Base-by-base conservation (phyloP, 2,113 vertebrate species). In the Hystrix cristata region DNA sequence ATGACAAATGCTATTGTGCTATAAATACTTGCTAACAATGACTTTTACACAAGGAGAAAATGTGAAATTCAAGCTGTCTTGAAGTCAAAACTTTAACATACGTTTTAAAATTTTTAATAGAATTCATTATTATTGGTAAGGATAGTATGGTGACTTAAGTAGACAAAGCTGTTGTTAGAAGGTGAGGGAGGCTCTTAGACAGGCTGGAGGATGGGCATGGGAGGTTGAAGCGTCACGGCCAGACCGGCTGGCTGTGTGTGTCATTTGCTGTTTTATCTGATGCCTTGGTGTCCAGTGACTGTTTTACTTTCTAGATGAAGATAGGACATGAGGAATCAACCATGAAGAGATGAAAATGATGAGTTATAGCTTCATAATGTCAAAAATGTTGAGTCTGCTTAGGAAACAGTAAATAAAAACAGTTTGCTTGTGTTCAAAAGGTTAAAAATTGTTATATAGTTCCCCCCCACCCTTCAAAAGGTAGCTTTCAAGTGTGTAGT, bases 241-340 rank as follows among this genome's bases (percentile, higher is more conserved):
- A 97, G 64, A 29, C 86, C 92, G 64, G 93, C 87, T 51, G 38
- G 38, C 38, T 29, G 55, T 80, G 7, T 96, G 81, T 96, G 46
- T 95, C 62, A 88, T 96, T 95, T 97, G 72, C 97, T 97, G 93
- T 98, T 98, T 96, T 86, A 81, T 96, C 87, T 95, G 88, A 95
- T 97, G 93, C 79, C 93, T 97, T 93, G 88, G 92, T 95, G 74
- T 97, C 96, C 96, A 83, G 48, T 97, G 25, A 95, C 79, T 23
- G 25, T 34, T 95, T 98, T 84, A 62, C 43, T 98, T 98, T 98
- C 90, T 98, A 93, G 38, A 82, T 97, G 78, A 90, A 94, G 57
- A 64, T 82, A 43, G 97, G 67, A 98, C 55, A 86, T 64, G 93
- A 95, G 95, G 87, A 85, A 96, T 95, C 69, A 95, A 90, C 82